Evolutionary conservation across 2,888 invertebrate species (phyloP).

Genomic region (Cheilosia grossa): DNA sequence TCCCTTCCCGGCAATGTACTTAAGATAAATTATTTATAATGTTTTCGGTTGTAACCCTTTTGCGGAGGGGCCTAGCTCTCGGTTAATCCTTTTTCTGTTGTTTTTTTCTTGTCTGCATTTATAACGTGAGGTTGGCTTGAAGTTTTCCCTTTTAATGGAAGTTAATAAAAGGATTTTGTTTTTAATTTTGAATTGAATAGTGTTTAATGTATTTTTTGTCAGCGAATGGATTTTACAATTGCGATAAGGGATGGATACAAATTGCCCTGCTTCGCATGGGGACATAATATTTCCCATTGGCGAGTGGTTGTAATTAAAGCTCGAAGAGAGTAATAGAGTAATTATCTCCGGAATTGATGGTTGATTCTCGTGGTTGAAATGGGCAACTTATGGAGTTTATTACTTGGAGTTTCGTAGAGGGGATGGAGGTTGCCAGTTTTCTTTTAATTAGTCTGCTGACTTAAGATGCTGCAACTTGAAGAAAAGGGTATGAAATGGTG

Average conservation of each 20-base stretch:
- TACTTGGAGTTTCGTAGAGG: not conserved
- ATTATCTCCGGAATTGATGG: conserved; percentile 61
- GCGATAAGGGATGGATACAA: conserved; percentile 20
- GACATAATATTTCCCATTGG: conserved; percentile 6
- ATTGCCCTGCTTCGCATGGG: conserved; percentile 3
- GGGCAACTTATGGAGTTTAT: conserved; percentile 56
- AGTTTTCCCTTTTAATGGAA: conserved; percentile 57
- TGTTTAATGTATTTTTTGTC: conserved; percentile 53
- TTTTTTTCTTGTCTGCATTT: not conserved
- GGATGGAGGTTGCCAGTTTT: not conserved
- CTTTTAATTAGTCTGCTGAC: conserved; percentile 16
- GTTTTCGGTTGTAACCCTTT: conserved; percentile 65
- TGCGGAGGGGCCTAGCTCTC: not conserved
- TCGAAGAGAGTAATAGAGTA: conserved; percentile 66
- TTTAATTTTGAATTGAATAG: conserved; percentile 59
- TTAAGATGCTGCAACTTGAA: not conserved
- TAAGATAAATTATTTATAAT: conserved; percentile 72
- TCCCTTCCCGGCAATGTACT: conserved; percentile 38
- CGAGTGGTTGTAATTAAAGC: conserved; percentile 50
- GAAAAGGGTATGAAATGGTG: too few species aligned
- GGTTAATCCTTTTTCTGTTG: conserved; percentile 56
- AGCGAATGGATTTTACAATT: conserved; percentile 35
- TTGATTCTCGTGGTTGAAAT: conserved; percentile 28
- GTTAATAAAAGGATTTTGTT: conserved; percentile 59
- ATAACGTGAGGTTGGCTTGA: conserved; percentile 3